Evolutionary conservation across 2,888 invertebrate genomes (phyloP).

Genomic region (Lucinisca nassula): DNA sequence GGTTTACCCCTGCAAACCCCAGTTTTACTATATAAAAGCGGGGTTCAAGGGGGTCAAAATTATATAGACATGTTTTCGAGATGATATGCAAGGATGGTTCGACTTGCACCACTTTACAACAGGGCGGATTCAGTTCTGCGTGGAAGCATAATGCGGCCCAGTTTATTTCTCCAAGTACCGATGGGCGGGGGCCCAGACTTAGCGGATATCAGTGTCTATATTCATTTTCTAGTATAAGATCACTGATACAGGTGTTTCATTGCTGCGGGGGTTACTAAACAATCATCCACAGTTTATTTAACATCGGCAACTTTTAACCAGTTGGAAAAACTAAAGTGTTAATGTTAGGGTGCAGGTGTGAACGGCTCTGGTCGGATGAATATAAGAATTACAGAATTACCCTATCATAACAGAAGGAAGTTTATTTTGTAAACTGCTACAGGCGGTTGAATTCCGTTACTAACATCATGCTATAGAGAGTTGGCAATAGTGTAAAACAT

Average conservation of each 20-base stretch:
- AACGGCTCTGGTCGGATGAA: neutral
- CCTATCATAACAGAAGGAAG: neutral
- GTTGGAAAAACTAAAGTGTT: conserved; percentile 16
- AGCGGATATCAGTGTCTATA: neutral
- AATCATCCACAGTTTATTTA: conserved; percentile 1
- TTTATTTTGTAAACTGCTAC: conserved; percentile 8
- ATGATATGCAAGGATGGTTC: too few relatives aligned
- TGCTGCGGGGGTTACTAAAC: neutral
- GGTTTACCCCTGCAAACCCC: too few relatives aligned
- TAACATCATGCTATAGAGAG: neutral
- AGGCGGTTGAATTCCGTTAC: neutral
- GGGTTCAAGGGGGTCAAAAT: too few relatives aligned
- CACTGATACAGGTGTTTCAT: neutral
- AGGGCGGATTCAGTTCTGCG: too few relatives aligned
- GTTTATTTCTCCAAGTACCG: too few relatives aligned
- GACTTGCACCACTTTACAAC: too few relatives aligned
- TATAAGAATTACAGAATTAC: neutral
- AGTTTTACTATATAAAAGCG: too few relatives aligned
- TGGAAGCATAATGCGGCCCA: too few relatives aligned
- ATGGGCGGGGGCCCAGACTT: neutral
- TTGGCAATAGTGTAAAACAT: too few relatives aligned
- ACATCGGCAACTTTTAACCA: neutral
- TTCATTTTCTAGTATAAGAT: neutral
- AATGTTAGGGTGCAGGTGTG: conserved; percentile 9
- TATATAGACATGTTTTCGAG: too few relatives aligned